Percentiles rank a stretch among this genome's conserved stretches.
phyloP scores from a whole-genome alignment of 1,140 invertebrate genomes.

The Hormaphis cornu region DNA sequence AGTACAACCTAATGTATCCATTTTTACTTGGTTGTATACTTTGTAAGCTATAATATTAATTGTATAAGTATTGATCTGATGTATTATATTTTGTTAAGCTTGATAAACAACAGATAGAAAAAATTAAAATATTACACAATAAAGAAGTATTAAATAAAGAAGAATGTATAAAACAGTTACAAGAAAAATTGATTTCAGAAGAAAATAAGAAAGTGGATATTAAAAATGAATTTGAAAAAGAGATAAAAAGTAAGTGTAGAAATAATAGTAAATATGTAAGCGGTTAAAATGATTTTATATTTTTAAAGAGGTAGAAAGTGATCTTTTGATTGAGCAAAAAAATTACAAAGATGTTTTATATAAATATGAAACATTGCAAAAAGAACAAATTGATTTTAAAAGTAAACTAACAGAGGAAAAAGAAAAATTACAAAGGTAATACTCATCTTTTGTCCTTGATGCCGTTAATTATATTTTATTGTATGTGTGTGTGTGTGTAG shows the following conservation, averaged over 20 bases:
- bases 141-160: conserved; percentile 48
- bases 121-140: conserved; percentile 34
- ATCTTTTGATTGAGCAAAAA: conserved; percentile 54
- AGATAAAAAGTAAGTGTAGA: conserved; percentile 1
- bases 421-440: conserved; percentile 54
- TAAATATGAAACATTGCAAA: conserved; percentile 72
- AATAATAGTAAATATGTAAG: not conserved
- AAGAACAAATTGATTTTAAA: conserved; percentile 70
- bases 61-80: no score
- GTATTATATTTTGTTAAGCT: not conserved
- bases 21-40: no score
- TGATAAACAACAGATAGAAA: conserved; percentile 33
- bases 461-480: not conserved
- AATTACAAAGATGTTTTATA: conserved; percentile 68
- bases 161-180: conserved; percentile 50
- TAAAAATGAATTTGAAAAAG: conserved; percentile 45
- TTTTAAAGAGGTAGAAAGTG: conserved; percentile 53
- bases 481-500: not conserved
- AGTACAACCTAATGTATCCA: no score
- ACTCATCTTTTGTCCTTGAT: not conserved
- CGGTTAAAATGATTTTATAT: not conserved
- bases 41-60: no score
- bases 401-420: conserved; percentile 67
- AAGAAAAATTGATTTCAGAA: conserved; percentile 47
- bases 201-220: conserved; percentile 53